These are phyloP conservation scores for honey bee (Apis mellifera) DNA, from an alignment of 1,140 invertebrate genomes.

Conservation along the genomic window Amel_HAv3.1 CM009931.2:8484001-8484500, in stretches of 20 bases:
- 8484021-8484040: too few species aligned
- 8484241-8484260: constrained; percentile 23
- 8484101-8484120: too few species aligned
- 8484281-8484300: neutral
- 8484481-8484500: neutral
- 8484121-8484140: neutral
- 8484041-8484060: neutral
- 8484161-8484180: neutral
- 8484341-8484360: neutral
- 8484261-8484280: constrained; percentile 7
- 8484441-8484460: neutral
- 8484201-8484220: constrained; percentile 2
- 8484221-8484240: neutral
- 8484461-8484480: too few species aligned
- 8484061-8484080: too few species aligned
- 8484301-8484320: neutral
- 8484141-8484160: neutral
- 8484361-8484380: neutral
- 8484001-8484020: too few species aligned
- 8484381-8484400: neutral
- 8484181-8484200: neutral
- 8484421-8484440: neutral
- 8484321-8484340: neutral
- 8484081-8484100: neutral
- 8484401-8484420: neutral